Percentiles rank a stretch among this genome's conserved stretches.
Conservation (phyloP, 2,888 invertebrate genomes). For the Oligia latruncula region DNA sequence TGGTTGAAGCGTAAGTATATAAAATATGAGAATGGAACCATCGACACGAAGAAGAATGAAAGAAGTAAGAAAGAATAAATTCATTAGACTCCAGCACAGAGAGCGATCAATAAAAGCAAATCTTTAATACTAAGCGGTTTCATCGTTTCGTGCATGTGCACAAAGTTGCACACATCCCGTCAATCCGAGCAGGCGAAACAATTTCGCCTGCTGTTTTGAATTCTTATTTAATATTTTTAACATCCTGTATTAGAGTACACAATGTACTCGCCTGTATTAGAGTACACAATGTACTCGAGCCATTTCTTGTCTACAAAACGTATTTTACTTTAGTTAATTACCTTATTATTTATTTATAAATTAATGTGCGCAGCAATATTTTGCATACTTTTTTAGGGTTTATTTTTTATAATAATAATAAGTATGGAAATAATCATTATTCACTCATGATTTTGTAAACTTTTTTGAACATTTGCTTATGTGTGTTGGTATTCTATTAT, state of each 20-base stretch:
- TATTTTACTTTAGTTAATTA: constrained; percentile 1
- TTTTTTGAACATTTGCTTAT: background rate
- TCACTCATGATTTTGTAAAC: background rate
- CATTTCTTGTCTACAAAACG: background rate
- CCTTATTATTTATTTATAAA: background rate
- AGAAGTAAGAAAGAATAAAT: no score
- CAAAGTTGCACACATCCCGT: background rate
- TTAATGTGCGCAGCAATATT: background rate
- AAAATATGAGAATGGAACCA: background rate
- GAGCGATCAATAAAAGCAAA: background rate
- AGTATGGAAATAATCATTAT: background rate
- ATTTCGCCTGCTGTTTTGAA: background rate
- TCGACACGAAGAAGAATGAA: no score
- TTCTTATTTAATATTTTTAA: background rate
- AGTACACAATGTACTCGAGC: background rate
- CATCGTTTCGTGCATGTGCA: background rate
- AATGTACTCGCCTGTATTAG: background rate
- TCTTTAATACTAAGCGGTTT: background rate
- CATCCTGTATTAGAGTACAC: background rate
- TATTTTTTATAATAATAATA: background rate
- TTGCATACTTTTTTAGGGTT: background rate
- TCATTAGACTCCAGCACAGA: background rate
- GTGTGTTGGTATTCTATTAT: background rate
- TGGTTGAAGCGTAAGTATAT: background rate
- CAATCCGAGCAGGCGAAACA: no score